Percentiles rank a stretch among this genome's conserved stretches.
phyloP scores from a whole-genome alignment of 2,888 invertebrate species.

The Steinernema hermaphroditum region DNA sequence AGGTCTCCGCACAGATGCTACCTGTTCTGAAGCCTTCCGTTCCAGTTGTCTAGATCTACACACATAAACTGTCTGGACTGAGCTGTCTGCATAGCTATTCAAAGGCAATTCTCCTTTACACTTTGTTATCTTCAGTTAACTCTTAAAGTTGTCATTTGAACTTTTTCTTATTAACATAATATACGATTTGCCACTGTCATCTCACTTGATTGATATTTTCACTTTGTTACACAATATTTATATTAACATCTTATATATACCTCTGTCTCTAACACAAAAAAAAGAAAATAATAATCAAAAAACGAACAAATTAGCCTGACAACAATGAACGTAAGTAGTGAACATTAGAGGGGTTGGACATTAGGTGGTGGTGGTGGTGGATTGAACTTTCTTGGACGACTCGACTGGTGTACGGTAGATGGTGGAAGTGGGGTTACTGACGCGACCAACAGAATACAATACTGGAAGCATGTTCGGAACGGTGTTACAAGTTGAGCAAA shows the following conservation, averaged over 20 bases:
- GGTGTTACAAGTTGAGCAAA: neutral
- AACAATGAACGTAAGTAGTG: neutral
- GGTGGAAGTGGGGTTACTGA: neutral
- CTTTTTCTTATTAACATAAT: no score
- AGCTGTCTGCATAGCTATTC: no score
- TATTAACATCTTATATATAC: slow-evolving; percentile 2
- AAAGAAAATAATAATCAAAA: neutral
- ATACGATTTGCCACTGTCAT: no score
- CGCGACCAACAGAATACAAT: neutral
- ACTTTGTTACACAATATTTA: neutral
- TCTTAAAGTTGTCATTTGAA: neutral
- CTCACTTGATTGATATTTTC: no score
- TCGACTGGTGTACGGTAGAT: neutral
- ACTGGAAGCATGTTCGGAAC: neutral
- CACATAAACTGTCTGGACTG: no score
- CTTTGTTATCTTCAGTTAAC: neutral
- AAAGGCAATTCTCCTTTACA: neutral
- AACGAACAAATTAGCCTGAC: neutral
- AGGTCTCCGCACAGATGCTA: no score
- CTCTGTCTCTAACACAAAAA: slow-evolving; percentile 1
- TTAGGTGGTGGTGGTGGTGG: neutral
- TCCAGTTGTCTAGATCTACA: no score
- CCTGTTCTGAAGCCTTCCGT: no score
- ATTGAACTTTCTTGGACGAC: neutral
- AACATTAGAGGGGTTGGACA: neutral